A percentile compares a stretch with the other conserved stretches of the same genome.
Conservation (phyloP, 2,888 invertebrate genomes). For the Suillia variegata region DNA sequence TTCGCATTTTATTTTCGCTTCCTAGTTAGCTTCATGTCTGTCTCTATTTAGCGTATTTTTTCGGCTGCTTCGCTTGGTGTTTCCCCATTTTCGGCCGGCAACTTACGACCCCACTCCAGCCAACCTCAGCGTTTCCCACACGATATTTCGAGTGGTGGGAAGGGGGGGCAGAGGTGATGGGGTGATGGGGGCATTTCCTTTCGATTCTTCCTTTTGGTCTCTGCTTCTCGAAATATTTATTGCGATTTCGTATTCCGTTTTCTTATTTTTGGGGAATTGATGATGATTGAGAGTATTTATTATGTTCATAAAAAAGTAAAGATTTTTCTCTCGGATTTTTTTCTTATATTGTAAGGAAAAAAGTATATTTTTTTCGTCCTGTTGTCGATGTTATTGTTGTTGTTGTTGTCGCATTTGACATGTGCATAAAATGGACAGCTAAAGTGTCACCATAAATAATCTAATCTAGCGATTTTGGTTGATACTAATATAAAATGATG, state of each 20-base stretch:
- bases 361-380: too few species aligned
- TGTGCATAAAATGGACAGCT: constrained; percentile 33
- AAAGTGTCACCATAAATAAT: constrained; percentile 34
- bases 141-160: too few species aligned
- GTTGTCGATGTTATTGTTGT: background rate
- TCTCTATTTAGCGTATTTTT: background rate
- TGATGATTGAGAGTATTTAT: constrained; percentile 31
- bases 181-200: too few species aligned
- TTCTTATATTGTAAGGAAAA: too few species aligned
- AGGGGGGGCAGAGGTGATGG: too few species aligned
- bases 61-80: background rate
- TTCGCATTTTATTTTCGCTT: constrained; percentile 6
- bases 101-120: too few species aligned
- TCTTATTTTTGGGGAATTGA: constrained; percentile 23
- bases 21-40: background rate
- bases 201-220: background rate
- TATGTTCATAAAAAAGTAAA: constrained; percentile 20
- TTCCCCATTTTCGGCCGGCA: too few species aligned
- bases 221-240: background rate
- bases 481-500: background rate
- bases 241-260: background rate
- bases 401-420: constrained; percentile 14
- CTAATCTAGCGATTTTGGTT: constrained; percentile 14
- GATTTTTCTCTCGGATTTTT: background rate
- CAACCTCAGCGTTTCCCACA: too few species aligned